Conservation (phyloP, 1,140 invertebrate genomes). For the Drosophila gunungcola region DNA sequence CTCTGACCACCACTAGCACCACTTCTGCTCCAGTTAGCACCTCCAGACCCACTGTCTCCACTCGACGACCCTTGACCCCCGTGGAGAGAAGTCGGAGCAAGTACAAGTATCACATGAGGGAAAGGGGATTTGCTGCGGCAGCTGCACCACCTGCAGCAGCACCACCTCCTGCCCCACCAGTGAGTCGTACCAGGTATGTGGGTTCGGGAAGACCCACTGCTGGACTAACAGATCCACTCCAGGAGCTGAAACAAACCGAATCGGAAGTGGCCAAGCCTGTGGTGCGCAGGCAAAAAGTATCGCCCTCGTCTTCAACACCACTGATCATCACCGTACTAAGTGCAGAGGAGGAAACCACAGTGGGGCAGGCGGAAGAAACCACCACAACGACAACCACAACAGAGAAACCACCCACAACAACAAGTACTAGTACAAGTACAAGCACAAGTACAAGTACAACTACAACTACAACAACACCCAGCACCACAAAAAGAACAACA, state of each 20-base stretch:
- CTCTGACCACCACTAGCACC: conserved; percentile 29
- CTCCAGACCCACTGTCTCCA: conserved; percentile 46
- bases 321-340: conserved; percentile 84
- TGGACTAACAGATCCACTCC: conserved; percentile 33
- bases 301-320: conserved; percentile 76
- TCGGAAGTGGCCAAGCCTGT: conserved; percentile 23
- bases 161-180: conserved; percentile 30
- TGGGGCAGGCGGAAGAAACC: conserved; percentile 55
- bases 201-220: conserved; percentile 65
- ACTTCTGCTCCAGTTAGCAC: conserved; percentile 27
- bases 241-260: conserved; percentile 29
- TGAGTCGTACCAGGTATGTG: conserved; percentile 59
- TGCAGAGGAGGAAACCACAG: conserved; percentile 78
- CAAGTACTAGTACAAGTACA: conserved; percentile 49
- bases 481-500: conserved; percentile 33
- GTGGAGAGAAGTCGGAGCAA: conserved; percentile 75
- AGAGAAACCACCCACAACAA: conserved; percentile 35
- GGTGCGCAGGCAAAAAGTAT: conserved; percentile 48
- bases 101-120: conserved; percentile 85
- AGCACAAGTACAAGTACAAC: conserved; percentile 45
- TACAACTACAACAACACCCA: conserved; percentile 10
- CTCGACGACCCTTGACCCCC: conserved; percentile 59
- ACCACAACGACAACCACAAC: conserved; percentile 26
- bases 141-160: conserved; percentile 8
- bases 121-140: conserved; percentile 53